Percentiles rank a stretch among this genome's conserved stretches.
phyloP scores from a whole-genome alignment of 2,797 vertebrate species.

The Staurois parvus region DNA sequence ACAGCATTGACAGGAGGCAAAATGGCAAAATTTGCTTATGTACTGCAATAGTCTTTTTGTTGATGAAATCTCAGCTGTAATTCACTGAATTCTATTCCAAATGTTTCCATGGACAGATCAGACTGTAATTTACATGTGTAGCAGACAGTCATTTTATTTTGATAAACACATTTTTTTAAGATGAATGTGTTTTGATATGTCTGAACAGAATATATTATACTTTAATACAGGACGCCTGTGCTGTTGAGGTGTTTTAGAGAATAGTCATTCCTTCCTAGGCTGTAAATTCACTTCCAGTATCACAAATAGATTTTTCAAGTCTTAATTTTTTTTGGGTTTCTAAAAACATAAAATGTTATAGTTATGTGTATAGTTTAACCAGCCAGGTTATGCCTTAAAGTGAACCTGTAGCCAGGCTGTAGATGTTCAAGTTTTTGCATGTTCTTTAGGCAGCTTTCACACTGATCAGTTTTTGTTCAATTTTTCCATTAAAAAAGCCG shows the following conservation, averaged over 20 bases:
- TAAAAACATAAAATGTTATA: too few relatives aligned
- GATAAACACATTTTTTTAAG: slow-evolving; percentile 3
- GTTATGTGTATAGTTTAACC: too few relatives aligned
- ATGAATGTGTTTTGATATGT: slow-evolving; percentile 23
- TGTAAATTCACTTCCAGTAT: not conserved
- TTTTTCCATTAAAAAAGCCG: too few relatives aligned
- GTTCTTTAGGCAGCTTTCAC: too few relatives aligned
- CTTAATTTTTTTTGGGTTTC: too few relatives aligned
- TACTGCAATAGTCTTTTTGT: not conserved
- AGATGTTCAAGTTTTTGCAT: too few relatives aligned
- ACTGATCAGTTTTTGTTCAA: too few relatives aligned
- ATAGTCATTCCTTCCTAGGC: not conserved
- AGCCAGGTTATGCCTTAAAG: too few relatives aligned
- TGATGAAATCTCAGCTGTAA: not conserved
- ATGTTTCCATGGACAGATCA: not conserved
- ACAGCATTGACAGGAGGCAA: not conserved
- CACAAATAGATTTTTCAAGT: not conserved
- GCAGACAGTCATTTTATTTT: slow-evolving; percentile 18
- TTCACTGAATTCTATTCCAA: slow-evolving; percentile 8
- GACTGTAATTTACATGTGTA: slow-evolving; percentile 19
- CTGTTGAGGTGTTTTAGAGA: not conserved
- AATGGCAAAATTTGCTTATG: not conserved
- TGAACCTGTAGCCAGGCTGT: too few relatives aligned
- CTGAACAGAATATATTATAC: slow-evolving; percentile 18
- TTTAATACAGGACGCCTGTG: not conserved